phyloP scores from a whole-genome alignment of 2,113 vertebrate species.

The Amphilophus citrinellus region DNA sequence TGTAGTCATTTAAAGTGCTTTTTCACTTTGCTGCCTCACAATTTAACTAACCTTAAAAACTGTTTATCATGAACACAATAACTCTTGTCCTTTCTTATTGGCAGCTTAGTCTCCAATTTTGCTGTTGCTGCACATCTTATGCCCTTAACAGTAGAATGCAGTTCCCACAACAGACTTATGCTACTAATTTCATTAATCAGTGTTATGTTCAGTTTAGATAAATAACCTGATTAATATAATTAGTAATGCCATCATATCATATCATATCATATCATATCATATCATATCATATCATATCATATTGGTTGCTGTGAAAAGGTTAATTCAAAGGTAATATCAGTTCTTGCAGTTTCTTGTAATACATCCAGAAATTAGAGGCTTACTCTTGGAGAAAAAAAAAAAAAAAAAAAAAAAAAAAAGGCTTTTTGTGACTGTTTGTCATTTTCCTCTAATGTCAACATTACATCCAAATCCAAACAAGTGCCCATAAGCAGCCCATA shows the following conservation, averaged over 20 bases:
- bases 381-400: not conserved
- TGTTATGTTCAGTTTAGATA: not conserved
- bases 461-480: not conserved
- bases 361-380: not conserved
- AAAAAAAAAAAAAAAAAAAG: not conserved
- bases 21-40: conserved; percentile 14
- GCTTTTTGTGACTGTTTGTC: not conserved
- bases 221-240: not conserved
- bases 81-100: not conserved
- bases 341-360: not conserved
- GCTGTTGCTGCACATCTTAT: not conserved
- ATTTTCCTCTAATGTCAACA: not conserved
- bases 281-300: no score
- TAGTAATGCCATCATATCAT: not conserved
- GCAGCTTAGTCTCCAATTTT: not conserved
- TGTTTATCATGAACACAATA: conserved; percentile 1
- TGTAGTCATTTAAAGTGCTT: conserved; percentile 35
- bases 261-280: no score
- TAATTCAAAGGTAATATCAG: not conserved
- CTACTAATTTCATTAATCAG: not conserved
- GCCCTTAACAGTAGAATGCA: not conserved
- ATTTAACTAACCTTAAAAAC: conserved; percentile 15
- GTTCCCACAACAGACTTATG: not conserved
- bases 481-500: not conserved
- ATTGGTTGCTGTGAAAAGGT: not conserved